Base-by-base conservation (phyloP, 1,140 invertebrate species). In the Brachionus sp. region DNA sequence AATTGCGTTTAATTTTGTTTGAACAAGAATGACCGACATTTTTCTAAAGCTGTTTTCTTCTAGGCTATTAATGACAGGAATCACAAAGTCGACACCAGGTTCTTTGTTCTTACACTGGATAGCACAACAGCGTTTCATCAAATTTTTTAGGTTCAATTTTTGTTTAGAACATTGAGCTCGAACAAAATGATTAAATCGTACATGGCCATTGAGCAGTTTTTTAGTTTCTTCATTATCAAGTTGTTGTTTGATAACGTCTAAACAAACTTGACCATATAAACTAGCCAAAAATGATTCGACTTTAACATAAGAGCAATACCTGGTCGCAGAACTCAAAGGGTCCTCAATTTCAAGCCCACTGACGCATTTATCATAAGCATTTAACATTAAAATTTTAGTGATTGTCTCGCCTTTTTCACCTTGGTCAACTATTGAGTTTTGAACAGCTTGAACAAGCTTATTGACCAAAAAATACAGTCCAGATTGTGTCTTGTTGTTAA, bases 341-440 rank as follows among this genome's bases (percentile, higher is more conserved):
- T 39, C 33, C 0, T 70, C 35, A 0, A 39, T 70, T 70, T 70
- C 19, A 37, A 70, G 35, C 7, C 9, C 1, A 16, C 16, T 35
- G n/a, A 39, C 37, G 4, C 12, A 70, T 16, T 3, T n/a, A 39
- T 70, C 66, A 39, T 23, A 70, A 9, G 66, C 29, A 70, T 70
- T 37, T 1, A 70, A 6, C 3, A 70, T 35, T 5, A 70, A 19
- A 10, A 70, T 19, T 70, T 70, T 70, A 5, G 66, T 70, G 0
- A 70, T 70, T 39, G 66, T 70, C 9, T 70, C 66, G 9, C 66
- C 66, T 70, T 70, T 70, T 37, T 70, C 66, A 23, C 66, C 66
- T 70, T 70, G 66, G 16, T 70, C 66, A 39, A 70, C 3, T 37
- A 70, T 39, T 23, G 66, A 70, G 2, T 35, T 19, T 39, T 35